phyloP scores from a whole-genome alignment of 2,888 invertebrate species.

The Mythimna vitellina region DNA sequence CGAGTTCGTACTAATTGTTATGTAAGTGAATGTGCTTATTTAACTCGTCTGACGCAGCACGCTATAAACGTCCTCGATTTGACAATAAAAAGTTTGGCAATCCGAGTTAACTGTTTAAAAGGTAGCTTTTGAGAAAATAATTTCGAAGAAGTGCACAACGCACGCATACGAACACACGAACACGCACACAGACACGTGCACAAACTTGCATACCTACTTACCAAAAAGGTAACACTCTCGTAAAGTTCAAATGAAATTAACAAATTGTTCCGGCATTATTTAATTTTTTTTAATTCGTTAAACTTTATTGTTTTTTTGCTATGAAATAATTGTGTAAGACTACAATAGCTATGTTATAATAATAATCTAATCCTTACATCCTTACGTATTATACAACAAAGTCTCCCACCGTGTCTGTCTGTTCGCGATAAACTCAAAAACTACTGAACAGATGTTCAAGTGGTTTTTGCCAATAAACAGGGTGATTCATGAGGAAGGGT shows the following conservation, averaged over 20 bases:
- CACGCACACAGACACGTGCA: no score
- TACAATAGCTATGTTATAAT: not conserved
- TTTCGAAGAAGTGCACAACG: slow-evolving; percentile 16
- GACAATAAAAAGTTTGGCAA: slow-evolving; percentile 60
- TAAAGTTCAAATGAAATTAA: not conserved
- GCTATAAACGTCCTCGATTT: slow-evolving; percentile 49
- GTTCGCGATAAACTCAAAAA: no score
- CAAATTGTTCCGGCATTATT: no score
- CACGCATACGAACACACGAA: not conserved
- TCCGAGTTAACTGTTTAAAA: slow-evolving; percentile 31
- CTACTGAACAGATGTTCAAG: no score
- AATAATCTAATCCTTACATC: no score
- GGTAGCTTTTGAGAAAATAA: not conserved
- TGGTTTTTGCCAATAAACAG: no score
- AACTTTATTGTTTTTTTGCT: not conserved
- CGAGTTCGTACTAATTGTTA: slow-evolving; percentile 64
- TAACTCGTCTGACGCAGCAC: slow-evolving; percentile 48
- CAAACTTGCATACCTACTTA: no score
- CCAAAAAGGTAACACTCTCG: not conserved
- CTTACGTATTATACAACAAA: no score
- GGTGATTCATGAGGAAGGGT: no score
- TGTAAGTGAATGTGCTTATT: slow-evolving; percentile 63
- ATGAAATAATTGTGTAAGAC: slow-evolving; percentile 9
- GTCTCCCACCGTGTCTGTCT: no score
- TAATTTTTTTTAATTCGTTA: not conserved